Base-by-base conservation (phyloP, 2,797 vertebrate species). In the Takifugu ocellatus region DNA sequence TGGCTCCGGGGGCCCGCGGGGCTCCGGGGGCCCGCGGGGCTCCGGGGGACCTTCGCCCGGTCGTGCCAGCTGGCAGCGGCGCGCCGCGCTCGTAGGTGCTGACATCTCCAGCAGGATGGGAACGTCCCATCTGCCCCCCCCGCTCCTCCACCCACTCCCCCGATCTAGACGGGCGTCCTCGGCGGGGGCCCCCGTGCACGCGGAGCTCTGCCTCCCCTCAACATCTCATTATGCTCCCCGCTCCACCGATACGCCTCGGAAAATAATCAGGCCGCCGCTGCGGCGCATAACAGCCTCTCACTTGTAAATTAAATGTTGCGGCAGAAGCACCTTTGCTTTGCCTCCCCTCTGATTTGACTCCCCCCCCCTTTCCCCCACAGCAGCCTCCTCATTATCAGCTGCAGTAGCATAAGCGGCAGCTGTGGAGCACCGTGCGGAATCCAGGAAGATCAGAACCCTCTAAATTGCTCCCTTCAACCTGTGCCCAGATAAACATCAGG, bases 61-160 rank as follows among this genome's bases (percentile, higher is more conserved):
- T 54, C 24, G 49, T 75, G 86, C 89, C 87, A 86, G 78, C 75
- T 88, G 88, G 88, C 88, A 83, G 67, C 58, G 39, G 47, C 59
- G 70, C 77, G 9, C 66, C 54, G 70, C 66, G 63, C 73, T 70
- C 54, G 72, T 77, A 86, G 69, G 70, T 80, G 77, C 78, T 81
- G 80, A 86, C 83, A 83, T 82, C 85, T 84, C 72, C 67, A 76
- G 72, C 75, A 72, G 75, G 66, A 83, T 65, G 61, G 75, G 62
- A 70, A 78, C 70, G 72, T 77, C 76, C 68, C 74, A 60, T 63
- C 62, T 60, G 66, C 56, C 73, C 63, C 63, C 17, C 27, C 62
- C 63, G 25, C 42, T 68, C 69, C 61, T 39, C 59, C 66, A 48
- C 71, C 52, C 59, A 61, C 51, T 1, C 60, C 50, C 63, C 59